Percentiles rank a stretch among this genome's conserved stretches.
These are phyloP conservation scores for Sinosuthora webbiana DNA, from an alignment of 2,113 vertebrate species.

Conservation along the genomic window DNA sequence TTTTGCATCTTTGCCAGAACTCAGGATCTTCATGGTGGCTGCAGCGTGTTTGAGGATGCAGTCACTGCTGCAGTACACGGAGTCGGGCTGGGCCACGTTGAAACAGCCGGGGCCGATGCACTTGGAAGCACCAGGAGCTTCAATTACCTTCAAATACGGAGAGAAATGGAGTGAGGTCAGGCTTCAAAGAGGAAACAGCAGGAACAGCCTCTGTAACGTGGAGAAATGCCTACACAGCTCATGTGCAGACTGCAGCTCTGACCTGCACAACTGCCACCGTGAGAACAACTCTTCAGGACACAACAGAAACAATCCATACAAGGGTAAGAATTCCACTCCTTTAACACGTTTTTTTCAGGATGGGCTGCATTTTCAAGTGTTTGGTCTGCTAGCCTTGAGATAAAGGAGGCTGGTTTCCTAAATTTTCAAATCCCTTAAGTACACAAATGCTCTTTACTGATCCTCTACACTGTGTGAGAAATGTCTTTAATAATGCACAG, in stretches of 20 bases:
- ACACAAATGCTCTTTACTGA: neutral
- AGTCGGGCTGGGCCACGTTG: slow-evolving; percentile 84
- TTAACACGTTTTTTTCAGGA: neutral
- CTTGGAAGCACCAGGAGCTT: slow-evolving; percentile 69
- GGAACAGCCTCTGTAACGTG: fast-evolving
- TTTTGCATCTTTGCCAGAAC: slow-evolving; percentile 80
- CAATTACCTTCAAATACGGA: slow-evolving; percentile 67
- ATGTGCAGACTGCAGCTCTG: neutral
- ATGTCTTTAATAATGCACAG: neutral
- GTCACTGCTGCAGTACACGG: slow-evolving; percentile 92
- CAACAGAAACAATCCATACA: neutral
- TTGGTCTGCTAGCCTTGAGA: neutral
- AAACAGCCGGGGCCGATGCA: slow-evolving; percentile 90
- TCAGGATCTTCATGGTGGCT: slow-evolving; percentile 86
- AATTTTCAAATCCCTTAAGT: neutral
- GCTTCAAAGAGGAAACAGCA: neutral
- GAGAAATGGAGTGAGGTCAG: neutral
- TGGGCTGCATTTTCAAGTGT: neutral
- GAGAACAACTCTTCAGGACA: neutral
- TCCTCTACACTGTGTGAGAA: neutral
- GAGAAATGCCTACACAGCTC: neutral
- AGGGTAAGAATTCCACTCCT: neutral
- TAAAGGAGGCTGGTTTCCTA: neutral
- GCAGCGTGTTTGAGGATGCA: slow-evolving; percentile 95
- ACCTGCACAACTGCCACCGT: fast-evolving